Evolutionary conservation across 2,888 invertebrate genomes (phyloP).

Genomic region (Encarsia formosa): DNA sequence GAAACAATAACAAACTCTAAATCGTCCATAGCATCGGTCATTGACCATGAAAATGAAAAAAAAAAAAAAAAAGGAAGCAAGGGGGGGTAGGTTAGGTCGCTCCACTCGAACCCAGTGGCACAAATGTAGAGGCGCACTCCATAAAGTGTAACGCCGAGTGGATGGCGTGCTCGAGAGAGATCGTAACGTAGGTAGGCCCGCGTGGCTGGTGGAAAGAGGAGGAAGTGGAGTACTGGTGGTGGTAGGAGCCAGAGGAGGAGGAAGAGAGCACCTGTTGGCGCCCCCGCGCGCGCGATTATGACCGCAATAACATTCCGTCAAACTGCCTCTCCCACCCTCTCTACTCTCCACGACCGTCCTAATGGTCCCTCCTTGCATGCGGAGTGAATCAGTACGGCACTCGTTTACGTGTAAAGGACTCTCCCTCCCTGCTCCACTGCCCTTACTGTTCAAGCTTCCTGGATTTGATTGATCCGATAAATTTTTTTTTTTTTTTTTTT

Average conservation of each 20-base stretch:
- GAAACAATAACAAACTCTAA: no score
- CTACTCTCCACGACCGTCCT: conserved; percentile 12
- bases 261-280: conserved; percentile 49
- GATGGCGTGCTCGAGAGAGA: not conserved
- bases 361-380: no score
- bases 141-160: not conserved
- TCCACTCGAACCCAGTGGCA: no score
- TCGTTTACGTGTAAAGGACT: no score
- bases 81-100: not conserved
- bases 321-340: conserved; percentile 35
- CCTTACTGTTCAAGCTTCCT: no score
- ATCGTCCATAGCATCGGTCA: no score
- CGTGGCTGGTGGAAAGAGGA: not conserved
- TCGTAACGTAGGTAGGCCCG: not conserved
- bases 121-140: no score
- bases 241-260: not conserved
- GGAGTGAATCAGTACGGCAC: no score
- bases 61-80: not conserved
- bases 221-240: no score
- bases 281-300: conserved; percentile 49
- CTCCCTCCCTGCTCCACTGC: no score
- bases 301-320: conserved; percentile 52
- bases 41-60: no score
- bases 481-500: not conserved
- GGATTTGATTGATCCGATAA: no score